These are phyloP conservation scores for Willisornis vidua DNA, from an alignment of 2,113 vertebrate genomes.

Conservation along the genomic window DNA sequence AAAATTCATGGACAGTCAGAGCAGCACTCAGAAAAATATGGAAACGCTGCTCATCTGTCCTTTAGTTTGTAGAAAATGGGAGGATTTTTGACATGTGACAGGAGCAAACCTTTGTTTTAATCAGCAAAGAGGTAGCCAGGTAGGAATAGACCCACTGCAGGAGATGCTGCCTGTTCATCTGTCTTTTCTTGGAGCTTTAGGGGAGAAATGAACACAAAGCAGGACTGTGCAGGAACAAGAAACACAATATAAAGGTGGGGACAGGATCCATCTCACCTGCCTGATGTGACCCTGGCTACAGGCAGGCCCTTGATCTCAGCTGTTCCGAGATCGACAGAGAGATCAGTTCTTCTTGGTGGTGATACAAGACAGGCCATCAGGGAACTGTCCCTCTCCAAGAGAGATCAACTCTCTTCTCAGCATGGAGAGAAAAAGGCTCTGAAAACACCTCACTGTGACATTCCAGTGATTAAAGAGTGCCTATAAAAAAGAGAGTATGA, in stretches of 20 bases:
- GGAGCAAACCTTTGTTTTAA: not conserved
- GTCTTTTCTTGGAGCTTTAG: not conserved
- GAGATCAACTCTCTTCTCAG: not conserved
- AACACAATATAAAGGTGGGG: not conserved
- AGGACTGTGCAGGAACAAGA: not conserved
- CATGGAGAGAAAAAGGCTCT: not conserved
- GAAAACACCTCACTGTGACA: not conserved
- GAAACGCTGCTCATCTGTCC: not conserved
- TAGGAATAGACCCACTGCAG: not conserved
- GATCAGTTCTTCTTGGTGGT: not conserved
- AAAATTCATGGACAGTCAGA: fast-evolving
- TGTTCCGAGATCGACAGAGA: not conserved
- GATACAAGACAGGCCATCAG: not conserved
- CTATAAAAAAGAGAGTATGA: not conserved
- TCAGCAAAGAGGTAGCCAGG: not conserved
- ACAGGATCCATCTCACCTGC: not conserved
- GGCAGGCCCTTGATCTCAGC: not conserved
- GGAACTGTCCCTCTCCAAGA: fast-evolving
- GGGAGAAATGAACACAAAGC: not conserved
- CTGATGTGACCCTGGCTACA: not conserved
- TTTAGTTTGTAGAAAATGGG: not conserved
- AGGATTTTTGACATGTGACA: not conserved
- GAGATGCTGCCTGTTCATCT: not conserved
- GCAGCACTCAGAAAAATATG: not conserved
- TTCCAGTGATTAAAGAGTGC: not conserved